A percentile compares a stretch with the other conserved stretches of the same genome.
phyloP scores from a whole-genome alignment of 2,113 vertebrate genomes.

The Thermophis baileyi region DNA sequence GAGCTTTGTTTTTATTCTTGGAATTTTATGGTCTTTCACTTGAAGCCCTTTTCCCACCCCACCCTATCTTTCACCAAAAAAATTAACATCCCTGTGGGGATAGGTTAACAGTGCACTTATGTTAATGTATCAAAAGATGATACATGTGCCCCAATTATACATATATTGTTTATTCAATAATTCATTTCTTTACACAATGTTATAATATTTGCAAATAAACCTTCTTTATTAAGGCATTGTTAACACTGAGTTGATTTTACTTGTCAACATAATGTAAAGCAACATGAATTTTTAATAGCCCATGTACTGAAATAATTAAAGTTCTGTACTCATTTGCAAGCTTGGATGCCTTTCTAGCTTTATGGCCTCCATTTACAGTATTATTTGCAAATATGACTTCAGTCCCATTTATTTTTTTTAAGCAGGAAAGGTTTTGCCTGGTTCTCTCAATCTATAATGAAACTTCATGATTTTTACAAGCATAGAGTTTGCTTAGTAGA shows the following conservation, averaged over 20 bases:
- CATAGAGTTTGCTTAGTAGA: not conserved
- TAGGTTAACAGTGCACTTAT: constrained; percentile 48
- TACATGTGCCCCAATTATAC: constrained; percentile 47
- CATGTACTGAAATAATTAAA: constrained; percentile 61
- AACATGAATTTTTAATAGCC: constrained; percentile 60
- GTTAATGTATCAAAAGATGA: constrained; percentile 54
- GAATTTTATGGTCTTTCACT: constrained; percentile 33
- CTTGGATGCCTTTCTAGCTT: constrained; percentile 30
- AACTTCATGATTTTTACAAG: constrained; percentile 21
- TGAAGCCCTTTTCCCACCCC: not conserved
- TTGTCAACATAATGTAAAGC: constrained; percentile 55
- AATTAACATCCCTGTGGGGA: constrained; percentile 46
- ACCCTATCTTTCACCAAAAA: constrained; percentile 28
- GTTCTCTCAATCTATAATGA: constrained; percentile 4
- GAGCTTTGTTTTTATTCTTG: not conserved
- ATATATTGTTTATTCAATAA: constrained; percentile 59
- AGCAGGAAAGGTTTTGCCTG: constrained; percentile 19
- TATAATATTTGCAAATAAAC: constrained; percentile 49
- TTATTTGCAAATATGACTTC: constrained; percentile 33
- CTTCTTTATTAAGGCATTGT: constrained; percentile 59
- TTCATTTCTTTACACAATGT: constrained; percentile 56
- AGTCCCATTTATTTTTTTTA: constrained; percentile 22
- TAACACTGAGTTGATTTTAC: constrained; percentile 55
- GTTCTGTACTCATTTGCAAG: constrained; percentile 45
- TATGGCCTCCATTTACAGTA: constrained; percentile 32